phyloP scores from a whole-genome alignment of 2,797 vertebrate genomes.

The Xyrichtys novacula region DNA sequence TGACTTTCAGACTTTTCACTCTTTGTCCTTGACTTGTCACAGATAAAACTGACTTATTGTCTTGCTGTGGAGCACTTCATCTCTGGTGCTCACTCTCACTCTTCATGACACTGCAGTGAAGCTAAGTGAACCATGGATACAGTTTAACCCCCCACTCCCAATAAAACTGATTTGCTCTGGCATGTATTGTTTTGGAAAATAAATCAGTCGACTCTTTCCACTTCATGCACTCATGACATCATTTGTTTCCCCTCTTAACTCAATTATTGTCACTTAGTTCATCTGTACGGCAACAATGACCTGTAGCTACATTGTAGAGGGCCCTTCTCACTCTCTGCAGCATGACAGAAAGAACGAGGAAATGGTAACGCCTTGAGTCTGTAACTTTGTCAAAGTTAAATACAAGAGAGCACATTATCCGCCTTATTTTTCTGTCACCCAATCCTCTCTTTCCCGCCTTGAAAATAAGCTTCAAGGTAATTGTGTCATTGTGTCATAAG shows the following conservation, averaged over 20 bases:
- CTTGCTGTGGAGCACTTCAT: slow-evolving; percentile 16
- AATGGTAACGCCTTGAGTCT: slow-evolving; percentile 63
- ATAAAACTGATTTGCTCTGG: slow-evolving; percentile 80
- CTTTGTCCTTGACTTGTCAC: slow-evolving; percentile 2
- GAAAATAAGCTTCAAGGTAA: slow-evolving; percentile 79
- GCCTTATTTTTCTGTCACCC: slow-evolving; percentile 70
- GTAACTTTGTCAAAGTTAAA: slow-evolving; percentile 76
- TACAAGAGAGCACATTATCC: slow-evolving; percentile 64
- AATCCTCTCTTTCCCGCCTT: slow-evolving; percentile 64
- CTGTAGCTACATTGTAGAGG: slow-evolving; percentile 69
- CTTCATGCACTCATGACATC: slow-evolving; percentile 80
- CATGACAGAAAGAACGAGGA: slow-evolving; percentile 39
- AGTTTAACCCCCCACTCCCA: slow-evolving; percentile 31
- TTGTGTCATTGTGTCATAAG: slow-evolving; percentile 76
- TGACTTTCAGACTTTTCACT: slow-evolving; percentile 10
- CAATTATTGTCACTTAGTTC: slow-evolving; percentile 87
- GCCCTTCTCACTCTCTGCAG: slow-evolving; percentile 47
- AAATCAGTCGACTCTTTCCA: slow-evolving; percentile 81
- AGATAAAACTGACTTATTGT: slow-evolving; percentile 37
- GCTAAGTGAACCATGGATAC: slow-evolving; percentile 33
- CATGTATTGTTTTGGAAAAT: slow-evolving; percentile 82
- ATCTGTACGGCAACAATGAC: slow-evolving; percentile 79
- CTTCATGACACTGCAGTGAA: slow-evolving; percentile 25
- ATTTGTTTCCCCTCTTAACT: slow-evolving; percentile 85
- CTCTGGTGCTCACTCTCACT: slow-evolving; percentile 24